phyloP scores from a whole-genome alignment of 1,140 invertebrate genomes.

The Araneus ventricosus region DNA sequence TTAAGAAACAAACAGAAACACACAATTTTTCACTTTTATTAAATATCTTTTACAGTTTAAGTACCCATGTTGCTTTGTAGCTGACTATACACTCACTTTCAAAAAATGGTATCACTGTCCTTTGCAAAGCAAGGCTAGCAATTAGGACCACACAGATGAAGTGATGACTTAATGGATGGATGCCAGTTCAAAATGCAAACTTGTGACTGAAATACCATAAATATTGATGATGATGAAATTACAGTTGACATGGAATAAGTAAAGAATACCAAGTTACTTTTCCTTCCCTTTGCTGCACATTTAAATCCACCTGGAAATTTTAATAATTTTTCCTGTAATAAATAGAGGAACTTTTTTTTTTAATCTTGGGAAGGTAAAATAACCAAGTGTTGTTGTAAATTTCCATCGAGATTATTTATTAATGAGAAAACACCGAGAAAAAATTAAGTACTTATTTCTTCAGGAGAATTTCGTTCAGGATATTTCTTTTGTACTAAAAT shows the following conservation, averaged over 20 bases:
- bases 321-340: no score
- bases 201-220: constrained; percentile 36
- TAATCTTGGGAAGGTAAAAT: no score
- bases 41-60: constrained; percentile 7
- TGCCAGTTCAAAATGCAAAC: constrained; percentile 3
- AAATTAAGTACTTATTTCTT: neutral
- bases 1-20: neutral
- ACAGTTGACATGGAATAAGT: neutral
- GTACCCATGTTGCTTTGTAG: neutral
- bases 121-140: neutral
- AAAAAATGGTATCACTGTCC: constrained; percentile 30
- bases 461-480: neutral
- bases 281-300: no score
- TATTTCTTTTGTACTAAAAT: neutral
- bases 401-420: neutral
- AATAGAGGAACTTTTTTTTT: no score
- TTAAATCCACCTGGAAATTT: no score
- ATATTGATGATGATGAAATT: constrained; percentile 28
- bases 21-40: neutral
- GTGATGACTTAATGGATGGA: constrained; percentile 8
- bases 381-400: neutral
- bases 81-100: constrained; percentile 15
- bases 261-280: neutral
- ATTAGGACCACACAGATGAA: neutral
- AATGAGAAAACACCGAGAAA: neutral